Evolutionary conservation across 2,888 invertebrate species (phyloP), one percentile per base, ranked within the genome.

Genomic region (Calameuta idolon): DNA sequence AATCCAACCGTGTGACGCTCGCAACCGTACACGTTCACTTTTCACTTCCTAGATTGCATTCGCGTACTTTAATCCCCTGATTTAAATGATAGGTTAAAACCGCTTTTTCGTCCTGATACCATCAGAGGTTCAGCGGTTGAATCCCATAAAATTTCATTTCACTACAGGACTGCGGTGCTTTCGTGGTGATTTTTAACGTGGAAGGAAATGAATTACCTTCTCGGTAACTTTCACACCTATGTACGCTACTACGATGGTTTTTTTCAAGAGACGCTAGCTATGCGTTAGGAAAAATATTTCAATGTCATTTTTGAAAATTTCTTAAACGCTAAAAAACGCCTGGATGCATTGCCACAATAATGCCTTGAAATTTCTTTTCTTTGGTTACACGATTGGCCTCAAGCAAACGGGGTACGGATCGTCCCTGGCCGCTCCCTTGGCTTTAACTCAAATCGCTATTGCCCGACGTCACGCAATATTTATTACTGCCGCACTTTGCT

Each of bases 391-490:
- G 83, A 87, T 87, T 84, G 83, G 83, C 83, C 79, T 55, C 78
- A 34, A 55, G 34, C 69, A 35, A 35, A 30, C 35, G 30, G 75
- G 30, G 81, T 85, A 85, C 81, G 84, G 80, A 84, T 85, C 82
- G 82, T 81, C 12, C 80, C 69, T 80, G 81, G 81, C 81, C 80
- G 78, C 82, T 81, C 81, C 81, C 82, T 84, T 81, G 75, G 81
- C 81, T 79, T 81, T 80, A 81, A 83, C 81, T 83, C 83, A 80
- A 82, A 83, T 81, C 80, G 79, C 84, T 85, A 87, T 86, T 85
- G 84, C 85, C 79, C 77, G 78, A 77, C 79, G 81, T 85, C 86
- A 86, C 86, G 87, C 84, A 79, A 87, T 81, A 81, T 83, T 82
- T 83, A 83, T 85, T 83, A 75, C 80, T 75, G 37, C 68, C 75